Evolutionary conservation across 2,113 vertebrate species (phyloP).

Genomic region (Ammodramus savannarum): DNA sequence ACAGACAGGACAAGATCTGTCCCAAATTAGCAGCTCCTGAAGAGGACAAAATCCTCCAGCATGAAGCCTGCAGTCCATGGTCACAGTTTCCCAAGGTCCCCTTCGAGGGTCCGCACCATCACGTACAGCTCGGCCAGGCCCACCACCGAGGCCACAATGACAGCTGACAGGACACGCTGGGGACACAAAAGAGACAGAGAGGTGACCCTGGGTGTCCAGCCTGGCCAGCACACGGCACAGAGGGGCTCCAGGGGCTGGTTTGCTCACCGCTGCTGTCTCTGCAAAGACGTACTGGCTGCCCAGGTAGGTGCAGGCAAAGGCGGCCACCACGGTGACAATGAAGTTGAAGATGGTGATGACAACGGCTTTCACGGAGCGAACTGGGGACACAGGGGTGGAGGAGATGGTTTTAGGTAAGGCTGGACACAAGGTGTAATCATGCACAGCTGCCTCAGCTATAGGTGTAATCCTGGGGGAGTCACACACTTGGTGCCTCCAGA

Average conservation of each 20-base stretch:
- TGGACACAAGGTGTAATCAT: not conserved
- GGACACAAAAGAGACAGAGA: not conserved
- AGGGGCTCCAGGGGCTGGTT: not conserved
- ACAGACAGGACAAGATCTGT: not conserved
- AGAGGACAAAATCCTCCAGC: not conserved
- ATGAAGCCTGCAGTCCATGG: accelerated
- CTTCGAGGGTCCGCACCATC: slow-evolving; percentile 91
- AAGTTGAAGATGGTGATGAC: slow-evolving; percentile 93
- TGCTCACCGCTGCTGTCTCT: slow-evolving; percentile 84
- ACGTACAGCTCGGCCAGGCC: slow-evolving; percentile 94
- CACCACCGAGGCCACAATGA: slow-evolving; percentile 92
- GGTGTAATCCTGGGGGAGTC: not conserved
- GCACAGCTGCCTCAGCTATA: not conserved
- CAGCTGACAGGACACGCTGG: slow-evolving; percentile 83
- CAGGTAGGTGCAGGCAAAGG: slow-evolving; percentile 91
- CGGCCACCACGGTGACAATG: slow-evolving; percentile 87
- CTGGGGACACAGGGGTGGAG: slow-evolving; percentile 57
- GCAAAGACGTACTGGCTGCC: slow-evolving; percentile 93
- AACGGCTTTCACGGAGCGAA: slow-evolving; percentile 84
- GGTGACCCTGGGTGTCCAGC: not conserved
- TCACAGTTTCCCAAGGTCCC: slow-evolving; percentile 87
- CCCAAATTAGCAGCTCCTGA: not conserved
- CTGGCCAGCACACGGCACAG: not conserved
- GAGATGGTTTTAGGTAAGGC: accelerated
- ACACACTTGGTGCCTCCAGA: not conserved